Conservation (phyloP, 1,140 invertebrate species). For the Hypothenemus hampei region DNA sequence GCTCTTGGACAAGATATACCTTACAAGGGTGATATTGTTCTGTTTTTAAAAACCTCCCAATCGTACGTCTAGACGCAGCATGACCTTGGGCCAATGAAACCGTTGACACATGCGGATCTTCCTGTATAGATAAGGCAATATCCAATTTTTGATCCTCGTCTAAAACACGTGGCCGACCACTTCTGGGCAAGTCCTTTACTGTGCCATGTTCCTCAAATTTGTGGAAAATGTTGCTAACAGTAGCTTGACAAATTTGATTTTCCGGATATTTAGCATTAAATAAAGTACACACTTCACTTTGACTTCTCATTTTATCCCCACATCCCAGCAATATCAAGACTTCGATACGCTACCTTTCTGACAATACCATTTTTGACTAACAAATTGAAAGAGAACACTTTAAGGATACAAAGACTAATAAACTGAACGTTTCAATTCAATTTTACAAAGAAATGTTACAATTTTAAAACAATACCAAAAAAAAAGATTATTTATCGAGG, state of each 20-base stretch:
- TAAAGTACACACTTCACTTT: conserved; percentile 13
- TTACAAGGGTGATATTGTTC: conserved; percentile 2
- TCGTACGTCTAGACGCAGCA: neutral
- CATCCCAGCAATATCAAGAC: conserved; percentile 13
- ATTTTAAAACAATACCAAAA: conserved; percentile 2
- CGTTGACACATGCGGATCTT: conserved; percentile 6
- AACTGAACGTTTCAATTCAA: no score
- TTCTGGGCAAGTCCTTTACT: no score
- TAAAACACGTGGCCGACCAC: neutral
- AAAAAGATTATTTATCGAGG: neutral
- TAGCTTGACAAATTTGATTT: conserved; percentile 8
- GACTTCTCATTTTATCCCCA: conserved; percentile 12
- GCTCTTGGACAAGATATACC: conserved; percentile 8
- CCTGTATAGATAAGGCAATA: conserved; percentile 4
- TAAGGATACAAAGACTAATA: neutral
- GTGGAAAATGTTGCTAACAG: conserved; percentile 14
- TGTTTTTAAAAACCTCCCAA: neutral
- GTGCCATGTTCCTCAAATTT: conserved; percentile 15
- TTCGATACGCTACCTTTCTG: conserved; percentile 10
- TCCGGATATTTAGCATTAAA: conserved; percentile 8
- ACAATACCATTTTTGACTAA: no score
- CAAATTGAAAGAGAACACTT: no score
- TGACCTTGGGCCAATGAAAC: neutral
- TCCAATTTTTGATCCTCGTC: conserved; percentile 10
- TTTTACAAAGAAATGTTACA: conserved; percentile 2